Conservation (phyloP, 2,797 vertebrate species). For the Sebastes jordani region DNA sequence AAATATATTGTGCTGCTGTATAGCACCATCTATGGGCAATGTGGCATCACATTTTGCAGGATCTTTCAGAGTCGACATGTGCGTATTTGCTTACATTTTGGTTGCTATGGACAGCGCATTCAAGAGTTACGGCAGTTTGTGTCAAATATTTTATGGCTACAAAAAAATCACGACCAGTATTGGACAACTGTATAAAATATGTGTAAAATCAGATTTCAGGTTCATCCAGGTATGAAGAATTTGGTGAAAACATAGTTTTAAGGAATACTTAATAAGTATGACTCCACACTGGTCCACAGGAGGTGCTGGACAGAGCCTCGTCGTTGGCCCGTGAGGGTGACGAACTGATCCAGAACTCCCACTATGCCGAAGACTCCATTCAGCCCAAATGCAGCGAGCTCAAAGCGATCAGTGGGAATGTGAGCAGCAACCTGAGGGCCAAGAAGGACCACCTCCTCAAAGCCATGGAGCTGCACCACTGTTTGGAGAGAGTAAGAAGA, state of each 20-base stretch:
- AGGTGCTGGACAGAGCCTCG: slow-evolving; percentile 82
- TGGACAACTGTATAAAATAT: background rate
- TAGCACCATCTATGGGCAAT: background rate
- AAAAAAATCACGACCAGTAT: background rate
- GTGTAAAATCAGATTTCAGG: background rate
- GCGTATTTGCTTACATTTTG: background rate
- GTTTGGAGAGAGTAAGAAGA: slow-evolving; percentile 87
- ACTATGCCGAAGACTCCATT: slow-evolving; percentile 96
- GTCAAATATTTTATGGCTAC: background rate
- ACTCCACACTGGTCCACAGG: slow-evolving; percentile 73
- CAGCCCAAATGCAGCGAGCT: slow-evolving; percentile 93
- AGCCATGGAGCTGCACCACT: slow-evolving; percentile 89
- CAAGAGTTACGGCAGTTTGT: background rate
- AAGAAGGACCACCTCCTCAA: slow-evolving; percentile 87
- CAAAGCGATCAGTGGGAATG: slow-evolving; percentile 78
- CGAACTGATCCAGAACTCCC: slow-evolving; percentile 87
- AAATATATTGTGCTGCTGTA: background rate
- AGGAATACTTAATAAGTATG: background rate
- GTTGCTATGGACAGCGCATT: background rate
- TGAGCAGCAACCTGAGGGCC: slow-evolving; percentile 73
- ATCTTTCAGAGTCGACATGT: background rate
- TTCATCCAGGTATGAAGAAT: background rate
- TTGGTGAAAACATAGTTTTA: background rate
- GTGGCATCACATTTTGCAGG: background rate
- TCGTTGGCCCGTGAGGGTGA: slow-evolving; percentile 86